These are phyloP conservation scores for Crematogaster levior DNA, from an alignment of 2,888 invertebrate species.

Conservation along the genomic window DNA sequence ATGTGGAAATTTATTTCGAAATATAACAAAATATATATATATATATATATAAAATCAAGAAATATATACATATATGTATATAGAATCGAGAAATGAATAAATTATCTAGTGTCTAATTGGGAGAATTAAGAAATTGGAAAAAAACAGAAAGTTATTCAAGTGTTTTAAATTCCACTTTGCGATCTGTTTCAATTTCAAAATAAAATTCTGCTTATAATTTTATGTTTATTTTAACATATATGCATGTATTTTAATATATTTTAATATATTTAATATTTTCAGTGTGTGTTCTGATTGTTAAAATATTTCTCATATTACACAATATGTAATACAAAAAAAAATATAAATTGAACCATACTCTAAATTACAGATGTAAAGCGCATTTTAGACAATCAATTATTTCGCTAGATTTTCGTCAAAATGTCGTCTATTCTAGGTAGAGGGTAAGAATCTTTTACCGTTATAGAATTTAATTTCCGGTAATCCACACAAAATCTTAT, in stretches of 20 bases:
- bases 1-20: background rate
- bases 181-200: background rate
- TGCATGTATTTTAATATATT: background rate
- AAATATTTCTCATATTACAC: background rate
- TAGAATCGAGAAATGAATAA: constrained; percentile 3
- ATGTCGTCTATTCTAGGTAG: no score
- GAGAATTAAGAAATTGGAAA: background rate
- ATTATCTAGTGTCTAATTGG: background rate
- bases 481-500: no score
- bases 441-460: no score
- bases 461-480: no score
- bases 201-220: background rate
- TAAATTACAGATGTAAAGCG: background rate
- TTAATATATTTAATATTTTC: background rate
- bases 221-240: background rate
- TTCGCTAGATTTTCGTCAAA: background rate
- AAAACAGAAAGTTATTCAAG: background rate
- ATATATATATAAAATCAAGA: no score
- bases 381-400: background rate
- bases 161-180: background rate
- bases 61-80: background rate
- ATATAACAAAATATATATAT: no score
- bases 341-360: background rate
- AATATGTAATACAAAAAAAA: background rate
- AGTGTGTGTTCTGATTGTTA: background rate